phyloP scores from a whole-genome alignment of 1,140 invertebrate species.

The Solenopsis invicta region DNA sequence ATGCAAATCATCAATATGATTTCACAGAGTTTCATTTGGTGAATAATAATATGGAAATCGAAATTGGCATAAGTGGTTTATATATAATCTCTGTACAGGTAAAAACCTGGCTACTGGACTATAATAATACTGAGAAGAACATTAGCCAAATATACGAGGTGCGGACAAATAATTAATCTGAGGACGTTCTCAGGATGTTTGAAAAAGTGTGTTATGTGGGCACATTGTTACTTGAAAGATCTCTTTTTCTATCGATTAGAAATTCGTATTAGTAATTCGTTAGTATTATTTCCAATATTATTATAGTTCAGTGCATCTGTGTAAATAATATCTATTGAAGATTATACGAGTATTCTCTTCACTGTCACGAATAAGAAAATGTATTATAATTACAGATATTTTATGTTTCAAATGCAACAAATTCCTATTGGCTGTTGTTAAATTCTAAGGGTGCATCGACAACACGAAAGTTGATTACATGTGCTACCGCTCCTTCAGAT shows the following conservation, averaged over 20 bases:
- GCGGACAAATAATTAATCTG: too few species aligned
- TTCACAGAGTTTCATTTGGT: constrained; percentile 84
- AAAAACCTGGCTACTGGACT: constrained; percentile 24
- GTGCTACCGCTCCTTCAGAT: constrained; percentile 77
- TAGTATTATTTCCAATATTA: too few species aligned
- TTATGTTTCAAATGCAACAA: constrained; percentile 79
- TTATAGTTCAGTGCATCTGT: neutral
- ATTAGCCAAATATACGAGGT: neutral
- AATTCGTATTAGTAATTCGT: too few species aligned
- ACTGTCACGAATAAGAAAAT: neutral
- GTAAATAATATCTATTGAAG: neutral
- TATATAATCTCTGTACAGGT: constrained; percentile 85
- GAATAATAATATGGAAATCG: constrained; percentile 82
- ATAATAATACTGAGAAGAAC: neutral
- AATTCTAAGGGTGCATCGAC: constrained; percentile 79
- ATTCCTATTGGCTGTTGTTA: constrained; percentile 83
- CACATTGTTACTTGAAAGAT: too few species aligned
- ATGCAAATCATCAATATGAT: constrained; percentile 79
- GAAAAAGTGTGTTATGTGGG: too few species aligned
- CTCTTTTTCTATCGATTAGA: too few species aligned
- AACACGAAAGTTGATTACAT: constrained; percentile 79
- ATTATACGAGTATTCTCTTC: neutral
- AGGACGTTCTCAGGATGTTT: too few species aligned
- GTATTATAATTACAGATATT: constrained; percentile 78
- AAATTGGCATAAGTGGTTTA: constrained; percentile 82